Evolutionary conservation across 2,113 vertebrate genomes (phyloP).

Genomic region (Riparia riparia): DNA sequence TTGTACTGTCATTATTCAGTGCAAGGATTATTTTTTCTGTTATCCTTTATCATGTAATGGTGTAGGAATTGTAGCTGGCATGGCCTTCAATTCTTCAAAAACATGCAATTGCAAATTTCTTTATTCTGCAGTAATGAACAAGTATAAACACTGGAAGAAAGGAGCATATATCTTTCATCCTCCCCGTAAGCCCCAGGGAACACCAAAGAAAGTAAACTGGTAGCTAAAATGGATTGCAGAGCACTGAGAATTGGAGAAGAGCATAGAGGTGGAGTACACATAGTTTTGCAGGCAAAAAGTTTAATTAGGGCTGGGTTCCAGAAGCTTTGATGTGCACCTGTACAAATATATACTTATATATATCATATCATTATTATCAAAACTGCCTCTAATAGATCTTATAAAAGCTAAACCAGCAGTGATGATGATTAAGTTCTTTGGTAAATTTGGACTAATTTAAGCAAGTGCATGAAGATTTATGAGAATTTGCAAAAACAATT

Average conservation of each 20-base stretch:
- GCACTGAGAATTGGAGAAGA: not conserved
- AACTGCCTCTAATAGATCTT: not conserved
- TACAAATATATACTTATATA: not conserved
- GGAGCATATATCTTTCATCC: not conserved
- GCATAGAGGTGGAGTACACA: not conserved
- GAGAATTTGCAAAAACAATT: not conserved
- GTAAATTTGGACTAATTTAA: not conserved
- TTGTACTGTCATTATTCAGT: not conserved
- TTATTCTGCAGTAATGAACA: not conserved
- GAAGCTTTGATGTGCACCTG: not conserved
- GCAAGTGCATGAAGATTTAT: not conserved
- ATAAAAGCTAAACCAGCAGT: not conserved
- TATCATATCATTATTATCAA: not conserved
- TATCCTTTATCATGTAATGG: not conserved
- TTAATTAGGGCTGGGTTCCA: not conserved
- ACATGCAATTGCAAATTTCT: not conserved
- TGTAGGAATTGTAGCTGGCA: not conserved
- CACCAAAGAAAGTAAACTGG: not conserved
- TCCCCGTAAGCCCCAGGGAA: not conserved
- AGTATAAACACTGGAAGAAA: not conserved
- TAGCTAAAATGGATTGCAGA: not conserved
- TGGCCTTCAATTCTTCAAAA: not conserved
- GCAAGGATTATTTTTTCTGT: not conserved
- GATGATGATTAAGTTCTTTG: not conserved
- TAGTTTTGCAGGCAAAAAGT: not conserved